Evolutionary conservation across 2,797 vertebrate species (phyloP).

Genomic region (Etheostoma nigrum): DNA sequence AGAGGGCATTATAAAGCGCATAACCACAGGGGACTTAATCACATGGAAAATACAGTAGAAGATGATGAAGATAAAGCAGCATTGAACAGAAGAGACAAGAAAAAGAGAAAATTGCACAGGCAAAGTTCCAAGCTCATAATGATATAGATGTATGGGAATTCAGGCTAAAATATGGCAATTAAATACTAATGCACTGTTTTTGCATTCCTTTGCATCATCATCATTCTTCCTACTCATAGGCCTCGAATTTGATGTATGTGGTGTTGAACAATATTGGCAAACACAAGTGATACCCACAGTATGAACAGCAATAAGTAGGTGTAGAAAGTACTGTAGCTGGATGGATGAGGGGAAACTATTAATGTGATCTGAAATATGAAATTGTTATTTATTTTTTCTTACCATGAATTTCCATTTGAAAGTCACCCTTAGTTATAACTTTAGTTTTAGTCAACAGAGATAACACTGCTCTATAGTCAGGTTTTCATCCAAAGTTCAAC

Average conservation of each 20-base stretch:
- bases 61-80: conserved; percentile 59
- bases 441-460: not conserved
- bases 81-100: conserved; percentile 10
- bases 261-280: not conserved
- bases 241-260: conserved; percentile 1
- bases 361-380: not conserved
- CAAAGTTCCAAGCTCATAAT: conserved; percentile 34
- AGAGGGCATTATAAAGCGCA: conserved; percentile 58
- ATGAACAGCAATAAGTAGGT: not conserved
- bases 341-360: not conserved
- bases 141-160: conserved; percentile 30
- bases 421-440: not conserved
- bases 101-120: conserved; percentile 16
- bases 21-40: conserved; percentile 62
- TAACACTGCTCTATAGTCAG: not conserved
- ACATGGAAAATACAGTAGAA: conserved; percentile 54
- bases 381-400: not conserved
- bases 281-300: conserved; percentile 11
- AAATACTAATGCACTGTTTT: conserved; percentile 29
- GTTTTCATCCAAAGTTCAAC: not conserved
- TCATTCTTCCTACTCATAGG: conserved; percentile 4
- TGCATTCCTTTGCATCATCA: conserved; percentile 23
- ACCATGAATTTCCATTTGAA: not conserved
- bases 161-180: conserved; percentile 14
- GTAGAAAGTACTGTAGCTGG: not conserved